Evolutionary conservation across 1,140 invertebrate genomes (phyloP).

Genomic region (Pseudomyrmex gracilis): DNA sequence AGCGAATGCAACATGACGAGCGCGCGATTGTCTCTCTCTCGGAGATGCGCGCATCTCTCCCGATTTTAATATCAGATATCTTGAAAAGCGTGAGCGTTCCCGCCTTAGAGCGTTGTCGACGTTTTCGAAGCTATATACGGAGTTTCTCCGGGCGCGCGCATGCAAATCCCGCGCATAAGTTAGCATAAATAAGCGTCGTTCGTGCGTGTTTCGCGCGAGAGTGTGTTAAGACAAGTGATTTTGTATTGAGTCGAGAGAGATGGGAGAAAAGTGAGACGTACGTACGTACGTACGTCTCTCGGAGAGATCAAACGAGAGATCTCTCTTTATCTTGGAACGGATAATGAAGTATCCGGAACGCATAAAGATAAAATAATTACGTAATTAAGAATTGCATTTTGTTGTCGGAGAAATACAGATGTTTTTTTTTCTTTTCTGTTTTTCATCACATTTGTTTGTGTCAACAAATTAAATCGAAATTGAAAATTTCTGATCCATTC

Average conservation of each 20-base stretch:
- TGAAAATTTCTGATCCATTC: background rate
- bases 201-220: constrained; percentile 1
- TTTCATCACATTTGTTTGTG: no score
- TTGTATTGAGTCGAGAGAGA: constrained; percentile 37
- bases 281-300: background rate
- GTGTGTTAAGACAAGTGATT: constrained; percentile 59
- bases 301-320: background rate
- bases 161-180: constrained; percentile 73
- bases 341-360: background rate
- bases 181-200: constrained; percentile 72
- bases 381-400: no score
- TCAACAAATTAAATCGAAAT: background rate
- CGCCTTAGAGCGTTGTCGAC: constrained; percentile 29
- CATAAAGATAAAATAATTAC: no score
- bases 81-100: constrained; percentile 12
- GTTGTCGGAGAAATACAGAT: background rate
- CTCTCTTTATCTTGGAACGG: background rate
- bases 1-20: background rate
- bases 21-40: constrained; percentile 6
- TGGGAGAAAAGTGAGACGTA: background rate
- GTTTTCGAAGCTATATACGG: constrained; percentile 19
- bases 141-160: constrained; percentile 42
- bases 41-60: background rate
- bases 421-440: no score
- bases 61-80: constrained; percentile 69